A percentile compares a stretch with the other conserved stretches of the same genome.
Evolutionary conservation across 2,888 invertebrate genomes (phyloP).

Genomic region (Zhuqinia jingwanae): DNA sequence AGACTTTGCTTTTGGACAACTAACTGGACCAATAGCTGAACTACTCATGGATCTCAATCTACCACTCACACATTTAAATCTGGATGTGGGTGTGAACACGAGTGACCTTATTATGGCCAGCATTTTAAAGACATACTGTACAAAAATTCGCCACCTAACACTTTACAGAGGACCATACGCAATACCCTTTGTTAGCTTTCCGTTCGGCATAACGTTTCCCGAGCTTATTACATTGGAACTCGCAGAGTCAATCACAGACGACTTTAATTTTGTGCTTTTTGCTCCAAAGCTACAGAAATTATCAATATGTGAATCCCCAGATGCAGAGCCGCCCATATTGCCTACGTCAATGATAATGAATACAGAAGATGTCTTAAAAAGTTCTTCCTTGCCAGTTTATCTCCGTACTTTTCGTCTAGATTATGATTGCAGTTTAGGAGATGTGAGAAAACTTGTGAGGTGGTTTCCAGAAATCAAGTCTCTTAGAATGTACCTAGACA

Average conservation of each 20-base stretch:
- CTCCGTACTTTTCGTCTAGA: conserved; percentile 59
- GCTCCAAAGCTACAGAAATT: conserved; percentile 68
- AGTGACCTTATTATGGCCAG: conserved; percentile 65
- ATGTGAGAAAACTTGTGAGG: conserved; percentile 63
- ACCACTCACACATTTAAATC: conserved; percentile 62
- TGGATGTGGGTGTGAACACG: conserved; percentile 68
- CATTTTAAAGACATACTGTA: conserved; percentile 63
- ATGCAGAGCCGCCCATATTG: conserved; percentile 67
- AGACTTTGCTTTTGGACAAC: conserved; percentile 65
- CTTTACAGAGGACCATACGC: conserved; percentile 73
- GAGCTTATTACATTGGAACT: conserved; percentile 67
- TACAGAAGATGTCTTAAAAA: conserved; percentile 55
- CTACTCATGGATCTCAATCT: conserved; percentile 66
- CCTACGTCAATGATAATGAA: conserved; percentile 69
- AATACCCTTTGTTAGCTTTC: conserved; percentile 64
- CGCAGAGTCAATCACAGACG: conserved; percentile 68
- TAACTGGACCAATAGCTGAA: conserved; percentile 51
- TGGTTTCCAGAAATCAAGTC: conserved; percentile 72
- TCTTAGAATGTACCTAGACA: conserved; percentile 66
- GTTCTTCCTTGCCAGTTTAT: conserved; percentile 41
- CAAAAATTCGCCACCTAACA: conserved; percentile 63
- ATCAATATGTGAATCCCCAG: conserved; percentile 65
- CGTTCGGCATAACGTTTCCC: conserved; percentile 70
- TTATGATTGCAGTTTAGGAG: conserved; percentile 68
- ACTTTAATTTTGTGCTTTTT: conserved; percentile 66